phyloP scores from a whole-genome alignment of 2,888 invertebrate species.

The Netelia fuscicornis region DNA sequence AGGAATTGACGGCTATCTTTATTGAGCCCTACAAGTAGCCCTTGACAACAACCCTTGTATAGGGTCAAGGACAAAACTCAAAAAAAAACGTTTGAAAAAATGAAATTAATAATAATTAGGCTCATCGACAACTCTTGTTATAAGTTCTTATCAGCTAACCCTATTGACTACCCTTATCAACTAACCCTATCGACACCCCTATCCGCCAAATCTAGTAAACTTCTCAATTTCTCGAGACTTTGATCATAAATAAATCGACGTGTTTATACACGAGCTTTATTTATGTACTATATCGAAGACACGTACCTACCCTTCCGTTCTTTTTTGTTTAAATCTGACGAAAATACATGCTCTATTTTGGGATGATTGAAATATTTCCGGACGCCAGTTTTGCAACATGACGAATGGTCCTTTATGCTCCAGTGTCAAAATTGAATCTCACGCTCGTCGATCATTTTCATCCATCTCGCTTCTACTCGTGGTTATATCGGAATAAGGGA shows the following conservation, averaged over 20 bases:
- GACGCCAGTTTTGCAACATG: conserved; percentile 12
- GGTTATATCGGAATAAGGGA: not conserved
- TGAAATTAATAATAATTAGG: not conserved
- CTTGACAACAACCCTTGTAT: too few species aligned
- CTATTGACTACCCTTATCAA: too few species aligned
- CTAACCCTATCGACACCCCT: too few species aligned
- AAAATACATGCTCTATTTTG: not conserved
- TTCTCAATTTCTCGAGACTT: too few species aligned
- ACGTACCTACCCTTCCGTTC: not conserved
- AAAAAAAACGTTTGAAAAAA: conserved; percentile 3
- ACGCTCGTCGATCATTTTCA: conserved; percentile 42
- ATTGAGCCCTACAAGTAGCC: too few species aligned
- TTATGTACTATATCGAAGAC: not conserved
- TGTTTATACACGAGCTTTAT: too few species aligned
- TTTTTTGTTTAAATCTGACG: conserved; percentile 3
- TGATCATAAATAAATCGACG: too few species aligned
- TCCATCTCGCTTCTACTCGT: not conserved
- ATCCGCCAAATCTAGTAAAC: too few species aligned
- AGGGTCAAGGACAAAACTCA: too few species aligned
- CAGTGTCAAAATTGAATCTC: conserved; percentile 35
- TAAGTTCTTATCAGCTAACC: too few species aligned
- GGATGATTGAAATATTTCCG: conserved; percentile 32
- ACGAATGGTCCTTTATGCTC: conserved; percentile 33
- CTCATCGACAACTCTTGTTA: too few species aligned
- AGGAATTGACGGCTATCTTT: too few species aligned